Evolutionary conservation across 2,888 invertebrate genomes (phyloP).

Genomic region (Pseudococcus longispinus): DNA sequence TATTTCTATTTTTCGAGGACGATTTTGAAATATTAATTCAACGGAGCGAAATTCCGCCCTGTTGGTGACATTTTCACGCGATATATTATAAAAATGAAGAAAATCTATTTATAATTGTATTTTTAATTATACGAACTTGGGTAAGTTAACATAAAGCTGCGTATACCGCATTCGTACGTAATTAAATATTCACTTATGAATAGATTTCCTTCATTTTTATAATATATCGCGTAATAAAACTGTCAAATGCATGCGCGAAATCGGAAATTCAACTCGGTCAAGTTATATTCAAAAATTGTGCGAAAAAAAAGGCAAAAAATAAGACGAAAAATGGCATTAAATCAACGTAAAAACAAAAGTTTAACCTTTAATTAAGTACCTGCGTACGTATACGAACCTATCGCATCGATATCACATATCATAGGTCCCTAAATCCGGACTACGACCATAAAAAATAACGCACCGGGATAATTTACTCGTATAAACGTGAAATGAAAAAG

Average conservation of each 20-base stretch:
- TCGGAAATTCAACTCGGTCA: neutral
- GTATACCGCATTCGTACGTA: neutral
- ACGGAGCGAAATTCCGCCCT: slow-evolving; percentile 3
- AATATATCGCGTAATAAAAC: slow-evolving; percentile 11
- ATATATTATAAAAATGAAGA: slow-evolving; percentile 6
- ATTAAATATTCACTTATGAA: slow-evolving; percentile 16
- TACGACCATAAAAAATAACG: neutral
- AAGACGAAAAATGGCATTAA: neutral
- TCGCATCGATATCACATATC: neutral
- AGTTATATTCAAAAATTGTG: neutral
- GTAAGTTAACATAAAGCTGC: neutral
- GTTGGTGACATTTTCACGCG: neutral
- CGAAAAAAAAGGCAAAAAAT: neutral
- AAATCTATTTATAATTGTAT: slow-evolving; percentile 16
- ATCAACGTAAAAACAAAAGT: neutral
- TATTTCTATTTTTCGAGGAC: neutral
- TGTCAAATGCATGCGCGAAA: neutral
- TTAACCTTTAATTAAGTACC: neutral
- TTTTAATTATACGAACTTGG: slow-evolving; percentile 1
- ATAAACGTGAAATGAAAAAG: neutral
- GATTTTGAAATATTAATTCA: neutral
- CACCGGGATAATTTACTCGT: neutral
- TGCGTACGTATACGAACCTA: neutral
- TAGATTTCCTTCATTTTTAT: slow-evolving; percentile 16
- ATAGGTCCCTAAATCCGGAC: neutral